Conservation (phyloP, 2,797 vertebrate species). For the Sebastiscus albofasciatus region DNA sequence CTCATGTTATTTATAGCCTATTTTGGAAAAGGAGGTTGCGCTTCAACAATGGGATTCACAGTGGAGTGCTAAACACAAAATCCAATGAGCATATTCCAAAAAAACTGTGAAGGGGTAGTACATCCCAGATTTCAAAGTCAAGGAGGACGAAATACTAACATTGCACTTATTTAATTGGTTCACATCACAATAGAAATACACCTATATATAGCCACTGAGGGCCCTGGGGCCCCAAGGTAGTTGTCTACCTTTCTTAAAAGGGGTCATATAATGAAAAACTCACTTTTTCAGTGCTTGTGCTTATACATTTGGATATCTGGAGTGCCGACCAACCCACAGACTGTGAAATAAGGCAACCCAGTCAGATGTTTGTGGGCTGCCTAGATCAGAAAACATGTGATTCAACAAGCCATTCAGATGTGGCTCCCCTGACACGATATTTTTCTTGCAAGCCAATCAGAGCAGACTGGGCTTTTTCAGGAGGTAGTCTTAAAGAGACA, state of each 20-base stretch:
- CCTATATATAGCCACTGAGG: background rate
- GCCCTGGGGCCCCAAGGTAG: background rate
- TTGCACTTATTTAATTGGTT: background rate
- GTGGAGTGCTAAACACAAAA: background rate
- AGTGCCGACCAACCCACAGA: no score
- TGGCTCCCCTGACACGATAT: background rate
- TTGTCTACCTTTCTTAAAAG: background rate
- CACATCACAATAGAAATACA: background rate
- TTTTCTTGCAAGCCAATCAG: background rate
- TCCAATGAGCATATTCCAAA: background rate
- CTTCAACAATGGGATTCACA: background rate
- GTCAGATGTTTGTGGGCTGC: no score
- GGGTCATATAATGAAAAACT: no score
- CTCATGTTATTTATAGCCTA: background rate
- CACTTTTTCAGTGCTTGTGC: no score
- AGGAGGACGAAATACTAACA: background rate
- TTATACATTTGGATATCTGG: no score
- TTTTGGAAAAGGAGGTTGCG: background rate
- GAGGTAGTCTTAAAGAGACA: background rate
- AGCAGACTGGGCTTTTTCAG: background rate
- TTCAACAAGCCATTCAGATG: no score
- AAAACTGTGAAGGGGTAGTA: background rate
- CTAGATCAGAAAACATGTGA: no score
- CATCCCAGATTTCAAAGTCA: background rate
- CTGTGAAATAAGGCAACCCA: no score